Conservation (phyloP, 1,140 invertebrate genomes). For the Ceratina australensis region DNA sequence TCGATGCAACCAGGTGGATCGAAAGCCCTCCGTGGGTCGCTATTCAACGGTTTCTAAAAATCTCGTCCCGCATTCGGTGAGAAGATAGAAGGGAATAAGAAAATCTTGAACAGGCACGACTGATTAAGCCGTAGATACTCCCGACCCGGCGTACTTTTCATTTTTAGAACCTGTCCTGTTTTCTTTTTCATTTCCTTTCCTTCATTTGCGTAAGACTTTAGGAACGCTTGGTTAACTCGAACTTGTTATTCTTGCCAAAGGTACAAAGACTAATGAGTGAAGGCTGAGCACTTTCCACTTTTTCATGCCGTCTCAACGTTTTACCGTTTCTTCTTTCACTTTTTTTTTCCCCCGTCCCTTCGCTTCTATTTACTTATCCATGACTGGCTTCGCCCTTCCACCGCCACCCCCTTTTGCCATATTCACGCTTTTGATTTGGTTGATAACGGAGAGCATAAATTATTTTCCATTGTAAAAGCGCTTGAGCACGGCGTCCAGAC, state of each 20-base stretch:
- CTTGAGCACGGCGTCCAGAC: neutral
- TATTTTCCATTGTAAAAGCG: slow-evolving; percentile 22
- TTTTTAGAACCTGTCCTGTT: slow-evolving; percentile 34
- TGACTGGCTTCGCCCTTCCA: neutral
- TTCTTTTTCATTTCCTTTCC: slow-evolving; percentile 42
- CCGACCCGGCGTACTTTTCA: slow-evolving; percentile 32
- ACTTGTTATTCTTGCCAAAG: slow-evolving; percentile 50
- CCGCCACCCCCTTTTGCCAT: neutral
- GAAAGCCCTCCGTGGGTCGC: neutral
- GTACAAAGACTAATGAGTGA: slow-evolving; percentile 52
- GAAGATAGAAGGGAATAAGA: slow-evolving; percentile 34
- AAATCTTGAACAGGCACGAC: slow-evolving; percentile 57
- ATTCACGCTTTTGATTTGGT: slow-evolving; percentile 13
- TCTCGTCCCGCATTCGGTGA: slow-evolving; percentile 44
- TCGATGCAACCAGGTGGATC: neutral
- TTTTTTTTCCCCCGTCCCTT: too few relatives aligned
- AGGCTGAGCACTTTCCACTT: slow-evolving; percentile 45
- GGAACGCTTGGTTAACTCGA: slow-evolving; percentile 52
- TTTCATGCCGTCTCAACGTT: slow-evolving; percentile 18
- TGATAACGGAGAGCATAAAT: slow-evolving; percentile 34
- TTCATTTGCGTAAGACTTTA: slow-evolving; percentile 54
- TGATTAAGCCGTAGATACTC: slow-evolving; percentile 63
- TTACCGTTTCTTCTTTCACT: neutral
- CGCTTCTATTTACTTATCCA: slow-evolving; percentile 15
- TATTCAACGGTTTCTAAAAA: slow-evolving; percentile 4